These are phyloP conservation scores for Melolontha melolontha DNA, from an alignment of 2,888 invertebrate genomes.

Conservation along the genomic window DNA sequence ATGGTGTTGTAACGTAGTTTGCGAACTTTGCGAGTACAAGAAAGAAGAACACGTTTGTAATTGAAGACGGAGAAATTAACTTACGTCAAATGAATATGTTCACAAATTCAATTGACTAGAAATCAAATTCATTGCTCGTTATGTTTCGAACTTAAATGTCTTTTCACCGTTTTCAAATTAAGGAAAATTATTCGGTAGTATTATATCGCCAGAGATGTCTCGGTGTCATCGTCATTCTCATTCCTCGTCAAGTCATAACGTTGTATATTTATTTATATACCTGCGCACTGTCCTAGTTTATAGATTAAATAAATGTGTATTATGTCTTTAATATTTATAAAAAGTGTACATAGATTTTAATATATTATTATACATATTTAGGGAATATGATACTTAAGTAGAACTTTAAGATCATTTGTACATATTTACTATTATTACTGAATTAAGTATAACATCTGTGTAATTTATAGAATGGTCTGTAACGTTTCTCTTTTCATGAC, in stretches of 20 bases:
- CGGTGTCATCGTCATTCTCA: constrained; percentile 41
- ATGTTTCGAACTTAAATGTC: no score
- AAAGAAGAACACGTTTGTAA: constrained; percentile 90
- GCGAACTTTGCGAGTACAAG: constrained; percentile 83
- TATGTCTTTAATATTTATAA: constrained; percentile 51
- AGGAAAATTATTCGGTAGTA: no score
- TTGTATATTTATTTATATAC: constrained; percentile 55
- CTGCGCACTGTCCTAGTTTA: constrained; percentile 29
- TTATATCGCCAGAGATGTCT: no score
- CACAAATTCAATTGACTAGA: not conserved
- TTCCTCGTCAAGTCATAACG: constrained; percentile 43
- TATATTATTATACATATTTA: constrained; percentile 49
- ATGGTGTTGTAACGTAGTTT: constrained; percentile 92
- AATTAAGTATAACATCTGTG: constrained; percentile 33
- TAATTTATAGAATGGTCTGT: constrained; percentile 40
- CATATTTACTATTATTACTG: constrained; percentile 35
- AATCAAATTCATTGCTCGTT: no score
- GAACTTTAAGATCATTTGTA: constrained; percentile 47
- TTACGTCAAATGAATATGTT: constrained; percentile 45
- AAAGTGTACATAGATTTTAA: constrained; percentile 58
- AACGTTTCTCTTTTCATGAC: constrained; percentile 17
- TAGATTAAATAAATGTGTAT: constrained; percentile 47
- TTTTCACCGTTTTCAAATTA: no score
- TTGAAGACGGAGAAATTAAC: constrained; percentile 63
- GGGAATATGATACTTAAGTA: constrained; percentile 43